Evolutionary conservation across 2,113 vertebrate species (phyloP), one percentile per base, ranked within the genome.

Genomic region (Spea multiplicata): DNA sequence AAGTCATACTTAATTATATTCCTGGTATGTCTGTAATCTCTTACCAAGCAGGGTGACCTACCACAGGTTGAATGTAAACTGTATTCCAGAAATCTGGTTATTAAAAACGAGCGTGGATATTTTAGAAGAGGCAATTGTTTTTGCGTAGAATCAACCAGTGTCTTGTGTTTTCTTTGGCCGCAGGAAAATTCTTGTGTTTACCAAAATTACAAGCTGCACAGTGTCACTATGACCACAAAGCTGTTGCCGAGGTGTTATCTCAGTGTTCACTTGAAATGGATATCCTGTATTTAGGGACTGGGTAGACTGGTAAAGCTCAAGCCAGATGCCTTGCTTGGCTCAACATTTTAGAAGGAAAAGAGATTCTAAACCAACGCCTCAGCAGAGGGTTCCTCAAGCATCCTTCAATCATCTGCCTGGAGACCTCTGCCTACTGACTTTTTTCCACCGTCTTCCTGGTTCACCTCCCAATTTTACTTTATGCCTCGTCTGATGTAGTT

Each of bases 1-100:
- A 90, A 93, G 93, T 94, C 93, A 93, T 93, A 93, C 90, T 90
- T 95, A 95, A 96, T 95, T 95, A 95, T 92, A 92, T 91, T 90
- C 88, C 86, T 88, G 88, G 84, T 92, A 88, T 90, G 88, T 93
- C 89, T 89, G 81, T 90, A 91, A 90, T 88, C 88, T 92, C 90
- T 93, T 91, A 91, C 90, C 92, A 88, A 86, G 92, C 8, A 88
- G 87, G 85, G 84, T 87, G 90, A 92, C 89, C 90, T 90, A 91
- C 88, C 90, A 86, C 89, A 90, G 90, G 83, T 86, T 85, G 83
- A 83, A 84, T 89, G 14, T 8, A 87, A 88, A 88, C 89, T 89
- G 85, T 91, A 88, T 82, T 88, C 66, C 82, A 88, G 86, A 90
- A 91, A 88, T 90, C 82, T 86, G 83, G 73, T 86, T 30, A 30